phyloP scores from a whole-genome alignment of 2,888 invertebrate species.

The Agrotis puta region DNA sequence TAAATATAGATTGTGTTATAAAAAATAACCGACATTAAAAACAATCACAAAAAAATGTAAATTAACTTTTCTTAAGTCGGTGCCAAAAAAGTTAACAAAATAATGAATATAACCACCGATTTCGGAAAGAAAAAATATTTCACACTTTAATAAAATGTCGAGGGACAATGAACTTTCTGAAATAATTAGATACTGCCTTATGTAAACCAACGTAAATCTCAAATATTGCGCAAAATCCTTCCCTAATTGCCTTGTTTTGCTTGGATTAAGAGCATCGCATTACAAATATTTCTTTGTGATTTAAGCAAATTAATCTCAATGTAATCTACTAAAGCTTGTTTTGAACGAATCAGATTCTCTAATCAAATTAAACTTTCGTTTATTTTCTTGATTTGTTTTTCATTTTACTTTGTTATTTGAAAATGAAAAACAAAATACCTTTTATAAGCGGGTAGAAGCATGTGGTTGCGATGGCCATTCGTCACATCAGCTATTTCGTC shows the following conservation, averaged over 20 bases:
- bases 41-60: too few species aligned
- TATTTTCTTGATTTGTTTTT: not conserved
- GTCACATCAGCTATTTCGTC: too few species aligned
- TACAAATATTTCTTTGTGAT: not conserved
- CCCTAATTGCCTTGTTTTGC: not conserved
- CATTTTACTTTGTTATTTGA: not conserved
- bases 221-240: not conserved
- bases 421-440: too few species aligned
- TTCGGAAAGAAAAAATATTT: too few species aligned
- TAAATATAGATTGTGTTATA: too few species aligned
- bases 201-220: not conserved
- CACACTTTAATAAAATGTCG: too few species aligned
- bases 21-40: too few species aligned
- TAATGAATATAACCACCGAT: too few species aligned
- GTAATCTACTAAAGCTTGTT: not conserved
- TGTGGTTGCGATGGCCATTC: too few species aligned
- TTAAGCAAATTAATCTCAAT: not conserved
- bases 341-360: not conserved
- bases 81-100: too few species aligned
- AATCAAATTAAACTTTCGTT: not conserved
- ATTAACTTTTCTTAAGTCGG: too few species aligned
- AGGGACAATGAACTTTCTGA: not conserved
- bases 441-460: too few species aligned
- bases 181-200: not conserved
- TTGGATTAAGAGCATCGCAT: not conserved